Conservation (phyloP, 2,888 invertebrate species). For the Drosophila mettleri region DNA sequence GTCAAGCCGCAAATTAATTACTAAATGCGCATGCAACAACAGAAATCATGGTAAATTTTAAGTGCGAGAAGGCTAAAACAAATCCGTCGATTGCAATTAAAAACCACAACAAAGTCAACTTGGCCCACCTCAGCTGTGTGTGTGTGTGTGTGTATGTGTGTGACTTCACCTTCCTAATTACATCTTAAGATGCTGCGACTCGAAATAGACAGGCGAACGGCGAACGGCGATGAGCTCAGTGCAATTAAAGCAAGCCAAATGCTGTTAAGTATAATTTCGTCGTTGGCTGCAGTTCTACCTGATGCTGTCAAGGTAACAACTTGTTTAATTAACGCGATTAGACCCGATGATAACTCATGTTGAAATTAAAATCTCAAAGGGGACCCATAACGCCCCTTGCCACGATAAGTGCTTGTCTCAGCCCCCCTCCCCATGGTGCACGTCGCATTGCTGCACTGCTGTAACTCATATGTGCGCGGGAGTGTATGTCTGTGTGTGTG, state of each 20-base stretch:
- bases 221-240: constrained; percentile 7
- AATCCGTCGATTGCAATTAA: constrained; percentile 54
- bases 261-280: constrained; percentile 13
- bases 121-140: background rate
- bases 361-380: constrained; percentile 66
- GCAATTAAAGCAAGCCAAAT: constrained; percentile 63
- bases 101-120: constrained; percentile 62
- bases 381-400: constrained; percentile 9
- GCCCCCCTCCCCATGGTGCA: constrained; percentile 30
- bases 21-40: constrained; percentile 30
- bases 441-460: constrained; percentile 13
- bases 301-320: constrained; percentile 66
- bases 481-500: constrained; percentile 3
- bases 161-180: constrained; percentile 52
- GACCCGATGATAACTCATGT: constrained; percentile 69
- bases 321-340: constrained; percentile 79
- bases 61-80: background rate
- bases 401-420: constrained; percentile 37
- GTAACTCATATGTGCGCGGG: constrained; percentile 3
- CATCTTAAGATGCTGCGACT: constrained; percentile 41
- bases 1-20: constrained; percentile 64
- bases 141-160: background rate
- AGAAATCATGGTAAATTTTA: constrained; percentile 1
- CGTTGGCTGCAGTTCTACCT: constrained; percentile 7
- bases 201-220: constrained; percentile 52